A percentile compares a stretch with the other conserved stretches of the same genome.
These are phyloP conservation scores for Apamea crenata DNA, from an alignment of 2,888 invertebrate genomes.

Conservation along the genomic window DNA sequence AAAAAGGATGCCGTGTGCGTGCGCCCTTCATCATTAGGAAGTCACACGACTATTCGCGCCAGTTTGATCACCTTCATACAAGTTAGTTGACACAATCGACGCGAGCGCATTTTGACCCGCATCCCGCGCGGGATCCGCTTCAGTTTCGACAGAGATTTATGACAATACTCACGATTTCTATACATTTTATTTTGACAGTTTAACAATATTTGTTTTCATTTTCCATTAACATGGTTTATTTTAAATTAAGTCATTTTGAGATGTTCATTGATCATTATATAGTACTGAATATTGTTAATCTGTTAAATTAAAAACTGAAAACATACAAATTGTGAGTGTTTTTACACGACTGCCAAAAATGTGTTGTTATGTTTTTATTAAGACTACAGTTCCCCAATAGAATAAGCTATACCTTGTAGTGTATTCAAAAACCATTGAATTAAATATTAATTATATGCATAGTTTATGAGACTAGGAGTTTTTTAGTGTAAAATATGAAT, in stretches of 20 bases:
- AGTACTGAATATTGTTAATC: not conserved
- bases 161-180: no score
- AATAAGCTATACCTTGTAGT: not conserved
- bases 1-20: no score
- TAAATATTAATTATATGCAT: not conserved
- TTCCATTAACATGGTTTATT: not conserved
- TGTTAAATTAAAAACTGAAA: constrained; percentile 1
- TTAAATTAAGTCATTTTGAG: no score
- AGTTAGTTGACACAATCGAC: not conserved
- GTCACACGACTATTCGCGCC: not conserved
- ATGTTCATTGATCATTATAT: not conserved
- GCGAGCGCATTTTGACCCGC: no score
- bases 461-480: not conserved
- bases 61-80: not conserved
- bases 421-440: not conserved
- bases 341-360: no score
- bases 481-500: not conserved
- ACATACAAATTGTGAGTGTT: not conserved
- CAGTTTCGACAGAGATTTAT: not conserved
- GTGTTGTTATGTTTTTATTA: no score
- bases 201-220: not conserved
- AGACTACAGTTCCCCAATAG: not conserved
- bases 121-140: not conserved
- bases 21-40: not conserved
- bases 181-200: not conserved